These are phyloP conservation scores for Acronicta alni DNA, from an alignment of 2,888 invertebrate genomes.

Conservation along the genomic window DNA sequence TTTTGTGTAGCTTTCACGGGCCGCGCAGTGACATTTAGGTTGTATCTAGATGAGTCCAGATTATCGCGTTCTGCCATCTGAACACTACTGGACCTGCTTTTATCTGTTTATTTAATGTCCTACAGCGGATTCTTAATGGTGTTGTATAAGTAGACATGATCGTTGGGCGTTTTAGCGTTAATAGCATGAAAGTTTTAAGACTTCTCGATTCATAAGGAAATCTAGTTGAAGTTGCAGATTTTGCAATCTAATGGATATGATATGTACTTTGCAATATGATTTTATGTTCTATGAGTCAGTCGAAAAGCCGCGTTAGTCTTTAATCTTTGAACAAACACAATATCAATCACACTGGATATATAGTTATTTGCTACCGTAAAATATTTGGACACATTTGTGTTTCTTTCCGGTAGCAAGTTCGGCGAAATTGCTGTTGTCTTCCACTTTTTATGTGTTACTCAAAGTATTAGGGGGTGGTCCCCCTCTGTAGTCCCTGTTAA, in stretches of 20 bases:
- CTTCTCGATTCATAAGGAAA: constrained; percentile 37
- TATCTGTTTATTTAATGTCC: constrained; percentile 69
- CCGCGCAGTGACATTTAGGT: constrained; percentile 69
- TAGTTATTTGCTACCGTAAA: too few species aligned
- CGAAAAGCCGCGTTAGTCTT: neutral
- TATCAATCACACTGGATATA: too few species aligned
- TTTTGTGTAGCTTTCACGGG: constrained; percentile 72
- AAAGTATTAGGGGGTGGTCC: too few species aligned
- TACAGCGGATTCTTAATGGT: constrained; percentile 52
- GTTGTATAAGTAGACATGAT: constrained; percentile 49
- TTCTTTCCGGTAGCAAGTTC: too few species aligned
- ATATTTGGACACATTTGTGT: too few species aligned
- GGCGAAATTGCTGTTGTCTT: too few species aligned
- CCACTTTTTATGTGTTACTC: too few species aligned
- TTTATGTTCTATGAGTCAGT: neutral
- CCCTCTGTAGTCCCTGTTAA: too few species aligned
- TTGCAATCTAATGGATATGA: constrained; percentile 1
- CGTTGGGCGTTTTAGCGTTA: constrained; percentile 36
- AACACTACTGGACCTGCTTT: constrained; percentile 61
- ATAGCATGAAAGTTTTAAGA: constrained; percentile 41
- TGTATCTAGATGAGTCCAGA: constrained; percentile 77
- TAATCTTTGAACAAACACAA: too few species aligned
- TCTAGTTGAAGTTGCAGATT: constrained; percentile 6
- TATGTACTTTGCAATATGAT: constrained; percentile 15
- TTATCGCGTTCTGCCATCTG: constrained; percentile 72